These are phyloP conservation scores for Polypedilum pembai DNA, from an alignment of 1,140 invertebrate genomes.

Conservation along the genomic window DNA sequence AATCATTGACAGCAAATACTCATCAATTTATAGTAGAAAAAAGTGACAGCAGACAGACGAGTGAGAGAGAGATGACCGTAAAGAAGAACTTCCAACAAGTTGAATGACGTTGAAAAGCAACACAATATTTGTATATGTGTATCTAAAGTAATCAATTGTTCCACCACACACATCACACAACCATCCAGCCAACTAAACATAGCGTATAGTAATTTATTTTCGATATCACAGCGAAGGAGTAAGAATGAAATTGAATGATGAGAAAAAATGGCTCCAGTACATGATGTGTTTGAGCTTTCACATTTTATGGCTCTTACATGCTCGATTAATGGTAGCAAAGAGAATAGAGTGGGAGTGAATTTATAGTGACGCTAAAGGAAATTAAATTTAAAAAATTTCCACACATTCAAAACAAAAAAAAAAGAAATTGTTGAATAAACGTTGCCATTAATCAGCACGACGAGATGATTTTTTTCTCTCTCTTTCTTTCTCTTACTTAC, in stretches of 20 bases:
- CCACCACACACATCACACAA: neutral
- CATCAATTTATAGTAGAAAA: too few relatives aligned
- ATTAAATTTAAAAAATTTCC: conserved; percentile 7
- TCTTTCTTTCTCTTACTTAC: neutral
- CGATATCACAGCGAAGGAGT: neutral
- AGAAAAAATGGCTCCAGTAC: neutral
- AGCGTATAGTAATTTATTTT: neutral
- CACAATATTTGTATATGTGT: neutral
- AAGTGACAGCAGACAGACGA: too few relatives aligned
- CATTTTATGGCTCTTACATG: conserved; percentile 3
- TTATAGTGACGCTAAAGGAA: conserved; percentile 1
- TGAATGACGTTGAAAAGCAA: too few relatives aligned
- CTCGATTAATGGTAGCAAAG: neutral
- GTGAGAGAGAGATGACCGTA: too few relatives aligned
- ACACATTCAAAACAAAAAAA: neutral
- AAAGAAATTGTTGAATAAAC: neutral
- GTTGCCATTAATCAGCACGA: neutral
- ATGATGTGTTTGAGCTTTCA: neutral
- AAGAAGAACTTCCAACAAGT: too few relatives aligned
- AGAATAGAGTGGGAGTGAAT: neutral
- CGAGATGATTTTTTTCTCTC: too few relatives aligned
- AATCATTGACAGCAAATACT: too few relatives aligned
- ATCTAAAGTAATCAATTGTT: conserved; percentile 7
- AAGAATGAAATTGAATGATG: neutral
- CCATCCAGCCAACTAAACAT: neutral